Base-by-base conservation (phyloP, 2,113 vertebrate genomes). In the Falcunculus frontatus region DNA sequence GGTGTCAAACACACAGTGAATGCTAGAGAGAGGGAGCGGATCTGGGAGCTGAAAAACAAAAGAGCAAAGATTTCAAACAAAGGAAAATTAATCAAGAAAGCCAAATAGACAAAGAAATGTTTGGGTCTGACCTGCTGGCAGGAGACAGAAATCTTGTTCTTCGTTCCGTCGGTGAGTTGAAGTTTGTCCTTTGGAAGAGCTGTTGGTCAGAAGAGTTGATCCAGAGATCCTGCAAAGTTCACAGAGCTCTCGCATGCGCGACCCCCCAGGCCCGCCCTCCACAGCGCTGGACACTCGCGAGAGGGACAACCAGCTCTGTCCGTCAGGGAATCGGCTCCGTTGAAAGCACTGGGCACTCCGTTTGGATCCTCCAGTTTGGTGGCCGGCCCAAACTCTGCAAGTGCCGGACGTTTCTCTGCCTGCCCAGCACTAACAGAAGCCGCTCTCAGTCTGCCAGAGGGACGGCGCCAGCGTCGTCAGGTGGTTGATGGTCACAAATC, bases 71-170 rank as follows among this genome's bases (percentile, higher is more conserved):
- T 98, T 98, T 98, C 98, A 98, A 98, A 98, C 98, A 98, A 98
- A 92, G 97, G 98, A 98, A 98, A 99, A 98, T 98, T 97, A 98
- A 98, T 98, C 98, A 98, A 98, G 99, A 99, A 98, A 99, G 98
- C 96, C 97, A 98, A 98, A 98, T 96, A 98, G 97, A 98, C 96
- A 98, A 98, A 98, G 97, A 98, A 98, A 98, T 98, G 97, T 98
- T 98, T 98, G 99, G 98, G 99, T 99, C 99, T 99, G 99, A 99
- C 99, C 99, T 99, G 99, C 98, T 98, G 98, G 98, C 98, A 98
- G 98, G 98, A 98, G 98, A 99, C 96, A 98, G 98, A 98, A 98
- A 98, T 99, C 98, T 98, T 98, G 98, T 98, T 99, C 99, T 99
- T 99, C 98, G 42, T 98, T 98, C 97, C 95, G 96, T 98, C 96